These are phyloP conservation scores for Erebia aethiops DNA, from an alignment of 2,888 invertebrate species.

Conservation along the genomic window DNA sequence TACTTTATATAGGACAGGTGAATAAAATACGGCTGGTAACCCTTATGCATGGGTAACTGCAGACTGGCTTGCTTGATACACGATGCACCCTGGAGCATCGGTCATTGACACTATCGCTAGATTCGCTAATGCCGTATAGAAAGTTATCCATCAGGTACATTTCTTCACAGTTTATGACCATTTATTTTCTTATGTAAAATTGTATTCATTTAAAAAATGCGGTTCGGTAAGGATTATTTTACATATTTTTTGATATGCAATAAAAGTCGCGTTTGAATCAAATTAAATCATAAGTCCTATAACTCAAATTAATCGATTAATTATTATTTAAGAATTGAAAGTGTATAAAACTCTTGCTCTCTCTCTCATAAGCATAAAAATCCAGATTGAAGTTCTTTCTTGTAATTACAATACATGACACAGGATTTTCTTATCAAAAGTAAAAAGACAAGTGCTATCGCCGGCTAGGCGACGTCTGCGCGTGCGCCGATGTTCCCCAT, in stretches of 20 bases:
- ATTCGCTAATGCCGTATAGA: slow-evolving; percentile 25
- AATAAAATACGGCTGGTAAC: not conserved
- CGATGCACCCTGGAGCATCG: slow-evolving; percentile 67
- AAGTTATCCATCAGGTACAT: not conserved
- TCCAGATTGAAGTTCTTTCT: too few relatives aligned
- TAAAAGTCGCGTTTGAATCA: too few relatives aligned
- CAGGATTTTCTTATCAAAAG: slow-evolving; percentile 8
- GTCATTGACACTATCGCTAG: slow-evolving; percentile 64
- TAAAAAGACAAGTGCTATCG: slow-evolving; percentile 25
- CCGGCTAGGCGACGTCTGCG: slow-evolving; percentile 51
- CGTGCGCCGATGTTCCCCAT: slow-evolving; percentile 46
- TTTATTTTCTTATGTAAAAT: not conserved
- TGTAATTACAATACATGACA: too few relatives aligned
- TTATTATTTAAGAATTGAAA: too few relatives aligned
- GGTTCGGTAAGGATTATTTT: not conserved
- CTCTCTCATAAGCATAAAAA: too few relatives aligned
- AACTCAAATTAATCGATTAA: too few relatives aligned
- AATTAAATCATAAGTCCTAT: too few relatives aligned
- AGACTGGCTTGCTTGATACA: slow-evolving; percentile 27
- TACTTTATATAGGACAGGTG: not conserved
- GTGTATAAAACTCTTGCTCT: too few relatives aligned
- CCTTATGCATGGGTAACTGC: slow-evolving; percentile 58
- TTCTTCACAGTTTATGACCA: not conserved
- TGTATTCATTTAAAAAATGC: not conserved
- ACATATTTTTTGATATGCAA: too few relatives aligned